Evolutionary conservation across 1,140 invertebrate genomes (phyloP), one percentile per base, ranked within the genome.

Genomic region (Heliconius congener): DNA sequence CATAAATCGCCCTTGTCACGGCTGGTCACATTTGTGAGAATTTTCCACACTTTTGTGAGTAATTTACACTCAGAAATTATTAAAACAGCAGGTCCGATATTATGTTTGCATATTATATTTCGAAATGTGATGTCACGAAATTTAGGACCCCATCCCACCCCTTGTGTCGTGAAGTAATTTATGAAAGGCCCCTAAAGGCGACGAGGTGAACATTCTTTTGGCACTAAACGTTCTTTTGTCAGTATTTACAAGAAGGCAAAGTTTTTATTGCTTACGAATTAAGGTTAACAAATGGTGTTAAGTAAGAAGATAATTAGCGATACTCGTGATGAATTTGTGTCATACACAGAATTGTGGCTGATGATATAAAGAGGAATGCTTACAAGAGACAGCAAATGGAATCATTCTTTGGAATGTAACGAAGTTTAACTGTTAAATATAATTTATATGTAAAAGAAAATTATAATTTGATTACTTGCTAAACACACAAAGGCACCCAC

Each of bases 391-490:
- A 85, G 86, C 84, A 85, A 86, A 78, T 84, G 86, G 86, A 86
- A 74, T 87, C 90, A 88, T 90, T 92, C 89, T 93, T 94, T 94
- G 92, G 92, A 94, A 94, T 94, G 91, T 94, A 86, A 88, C 86
- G 92, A 94, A 94, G 91, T 83, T 90, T 87, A 82, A 84, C 81
- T 81, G 80, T 80, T 66, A 27, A 60, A 60, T 60, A 60, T 23
- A 60, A 60, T 60, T 57, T 60, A 60, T 60, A 8, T 60, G 55
- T 27, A 8, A 27, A 66, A 66, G 60, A 30, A 66, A 66, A 66
- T 66, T 83, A 88, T 87, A 84, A 86, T 84, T 85, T 73, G 73
- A 84, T 86, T 87, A 88, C 79, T 85, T 79, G 78, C 81, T 90
- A 88, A 84, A 88, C 87, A 87, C 82, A 81, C 74, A 86, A 92